Evolutionary conservation across 2,113 vertebrate genomes (phyloP).

Genomic region (Panthera leo): DNA sequence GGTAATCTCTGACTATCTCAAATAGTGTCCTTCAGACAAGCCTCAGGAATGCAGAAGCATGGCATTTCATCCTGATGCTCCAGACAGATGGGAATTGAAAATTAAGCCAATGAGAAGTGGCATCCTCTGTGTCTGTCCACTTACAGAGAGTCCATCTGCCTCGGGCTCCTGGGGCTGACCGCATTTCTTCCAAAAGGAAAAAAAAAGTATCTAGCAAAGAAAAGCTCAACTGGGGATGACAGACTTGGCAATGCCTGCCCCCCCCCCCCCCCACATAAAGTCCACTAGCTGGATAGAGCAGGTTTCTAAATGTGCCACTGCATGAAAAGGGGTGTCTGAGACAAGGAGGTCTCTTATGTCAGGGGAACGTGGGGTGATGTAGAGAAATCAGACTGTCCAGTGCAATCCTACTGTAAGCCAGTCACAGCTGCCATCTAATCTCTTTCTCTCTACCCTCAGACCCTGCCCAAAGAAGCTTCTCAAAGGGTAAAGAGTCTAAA

Average conservation of each 20-base stretch:
- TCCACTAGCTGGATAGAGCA: not conserved
- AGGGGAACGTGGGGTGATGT: not conserved
- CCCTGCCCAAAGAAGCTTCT: not conserved
- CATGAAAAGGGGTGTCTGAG: not conserved
- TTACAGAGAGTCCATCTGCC: not conserved
- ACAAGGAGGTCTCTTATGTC: not conserved
- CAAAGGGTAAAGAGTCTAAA: not conserved
- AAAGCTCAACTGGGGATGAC: not conserved
- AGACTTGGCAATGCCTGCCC: not conserved
- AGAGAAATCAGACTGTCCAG: not conserved
- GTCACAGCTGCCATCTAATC: not conserved
- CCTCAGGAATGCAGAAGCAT: not conserved
- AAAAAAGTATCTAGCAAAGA: not conserved
- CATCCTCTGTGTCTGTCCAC: not conserved
- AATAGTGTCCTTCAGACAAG: not conserved
- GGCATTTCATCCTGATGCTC: not conserved
- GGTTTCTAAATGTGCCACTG: not conserved
- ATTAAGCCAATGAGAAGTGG: not conserved
- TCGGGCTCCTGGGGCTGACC: not conserved
- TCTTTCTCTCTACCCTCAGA: not conserved
- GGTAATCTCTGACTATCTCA: not conserved
- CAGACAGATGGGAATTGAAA: not conserved
- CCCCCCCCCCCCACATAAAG: not conserved
- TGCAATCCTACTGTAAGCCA: not conserved
- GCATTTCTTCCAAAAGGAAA: conserved; percentile 15